Evolutionary conservation across 2,113 vertebrate species (phyloP).

Genomic region (Hyperopisus bebe): DNA sequence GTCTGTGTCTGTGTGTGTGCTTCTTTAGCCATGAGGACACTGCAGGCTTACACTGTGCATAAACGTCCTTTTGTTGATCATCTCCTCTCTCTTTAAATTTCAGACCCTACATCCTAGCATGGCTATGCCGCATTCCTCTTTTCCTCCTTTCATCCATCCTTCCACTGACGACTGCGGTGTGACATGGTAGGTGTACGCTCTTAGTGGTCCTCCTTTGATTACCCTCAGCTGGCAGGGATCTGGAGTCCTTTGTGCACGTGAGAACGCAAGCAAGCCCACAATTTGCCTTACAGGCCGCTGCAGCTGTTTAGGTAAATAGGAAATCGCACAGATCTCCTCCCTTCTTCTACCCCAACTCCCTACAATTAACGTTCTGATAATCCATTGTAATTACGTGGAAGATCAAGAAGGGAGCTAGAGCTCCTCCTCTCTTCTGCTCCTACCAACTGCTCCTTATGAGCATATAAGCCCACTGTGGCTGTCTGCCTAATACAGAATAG

Average conservation of each 20-base stretch:
- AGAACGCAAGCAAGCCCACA: neutral
- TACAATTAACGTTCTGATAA: neutral
- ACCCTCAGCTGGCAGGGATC: neutral
- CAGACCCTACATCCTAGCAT: neutral
- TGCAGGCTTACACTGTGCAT: constrained; percentile 27
- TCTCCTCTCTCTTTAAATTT: constrained; percentile 23
- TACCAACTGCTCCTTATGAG: constrained; percentile 45
- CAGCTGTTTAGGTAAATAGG: neutral
- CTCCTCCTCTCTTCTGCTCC: neutral
- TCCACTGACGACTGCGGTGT: neutral
- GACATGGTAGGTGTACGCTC: neutral
- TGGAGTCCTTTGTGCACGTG: neutral
- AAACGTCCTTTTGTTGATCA: constrained; percentile 32
- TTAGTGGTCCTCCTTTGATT: neutral
- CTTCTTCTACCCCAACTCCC: neutral
- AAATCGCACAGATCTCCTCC: neutral
- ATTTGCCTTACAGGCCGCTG: neutral
- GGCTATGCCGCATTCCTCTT: neutral
- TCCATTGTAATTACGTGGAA: neutral
- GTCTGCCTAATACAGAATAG: constrained; percentile 57
- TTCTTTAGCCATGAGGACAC: constrained; percentile 14
- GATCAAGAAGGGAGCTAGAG: neutral
- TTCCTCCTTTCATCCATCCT: neutral
- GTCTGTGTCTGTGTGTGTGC: constrained; percentile 9
- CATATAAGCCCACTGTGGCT: constrained; percentile 62